Conservation (phyloP, 2,888 invertebrate genomes). For the Busseola fusca region DNA sequence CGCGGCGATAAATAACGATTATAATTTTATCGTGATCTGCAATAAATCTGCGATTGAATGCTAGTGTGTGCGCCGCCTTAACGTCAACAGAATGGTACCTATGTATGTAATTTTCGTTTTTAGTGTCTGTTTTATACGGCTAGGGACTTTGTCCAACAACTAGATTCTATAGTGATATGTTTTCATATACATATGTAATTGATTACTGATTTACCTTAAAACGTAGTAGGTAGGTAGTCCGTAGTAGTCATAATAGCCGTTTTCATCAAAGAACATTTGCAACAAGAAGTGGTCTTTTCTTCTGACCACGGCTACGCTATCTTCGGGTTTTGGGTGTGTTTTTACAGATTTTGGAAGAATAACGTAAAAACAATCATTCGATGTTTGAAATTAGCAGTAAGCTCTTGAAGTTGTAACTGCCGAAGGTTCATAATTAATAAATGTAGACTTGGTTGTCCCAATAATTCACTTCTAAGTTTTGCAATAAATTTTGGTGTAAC, state of each 20-base stretch:
- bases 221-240: neutral
- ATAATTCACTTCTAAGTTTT: neutral
- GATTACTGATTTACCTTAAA: neutral
- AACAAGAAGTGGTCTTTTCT: neutral
- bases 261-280: neutral
- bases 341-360: neutral
- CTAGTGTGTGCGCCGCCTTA: constrained; percentile 64
- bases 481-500: too few relatives aligned
- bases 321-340: neutral
- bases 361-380: neutral
- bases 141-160: constrained; percentile 34
- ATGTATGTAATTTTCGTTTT: constrained; percentile 75
- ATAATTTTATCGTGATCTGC: constrained; percentile 85
- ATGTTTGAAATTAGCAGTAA: neutral
- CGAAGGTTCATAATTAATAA: neutral
- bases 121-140: constrained; percentile 61
- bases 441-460: neutral
- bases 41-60: constrained; percentile 83
- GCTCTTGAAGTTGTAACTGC: neutral
- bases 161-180: neutral
- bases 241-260: too few relatives aligned
- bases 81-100: constrained; percentile 65
- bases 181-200: neutral
- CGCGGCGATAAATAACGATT: constrained; percentile 84
- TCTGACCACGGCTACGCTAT: neutral